A percentile compares a stretch with the other conserved stretches of the same genome.
phyloP scores from a whole-genome alignment of 2,797 vertebrate species.

The Gobio occitaniae region DNA sequence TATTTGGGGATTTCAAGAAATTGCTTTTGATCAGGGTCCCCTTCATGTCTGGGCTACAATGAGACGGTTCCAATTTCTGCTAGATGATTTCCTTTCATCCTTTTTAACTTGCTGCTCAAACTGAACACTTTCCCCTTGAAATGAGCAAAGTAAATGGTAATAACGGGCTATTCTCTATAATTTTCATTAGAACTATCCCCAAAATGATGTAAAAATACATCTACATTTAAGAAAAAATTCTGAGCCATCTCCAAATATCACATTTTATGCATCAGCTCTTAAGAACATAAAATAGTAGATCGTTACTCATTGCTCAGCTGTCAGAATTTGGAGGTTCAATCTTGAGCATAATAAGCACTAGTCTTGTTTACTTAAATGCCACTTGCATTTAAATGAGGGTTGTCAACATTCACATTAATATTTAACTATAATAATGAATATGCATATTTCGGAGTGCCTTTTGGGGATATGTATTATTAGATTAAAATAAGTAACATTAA shows the following conservation, averaged over 20 bases:
- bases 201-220: not conserved
- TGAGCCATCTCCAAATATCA: not conserved
- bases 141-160: not conserved
- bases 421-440: slow-evolving; percentile 10
- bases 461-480: slow-evolving; percentile 7
- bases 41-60: slow-evolving; percentile 22
- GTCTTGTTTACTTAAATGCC: not conserved
- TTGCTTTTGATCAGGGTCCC: slow-evolving; percentile 10
- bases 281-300: not conserved
- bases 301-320: not conserved
- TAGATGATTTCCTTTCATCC: slow-evolving; percentile 27
- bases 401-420: slow-evolving; percentile 8
- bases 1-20: slow-evolving; percentile 23
- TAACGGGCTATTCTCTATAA: not conserved
- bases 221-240: not conserved
- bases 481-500: slow-evolving; percentile 14
- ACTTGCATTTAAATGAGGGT: slow-evolving; percentile 9
- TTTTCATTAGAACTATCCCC: not conserved
- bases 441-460: not conserved
- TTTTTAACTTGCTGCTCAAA: not conserved
- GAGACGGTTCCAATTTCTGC: not conserved
- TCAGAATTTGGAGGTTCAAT: not conserved
- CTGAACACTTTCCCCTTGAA: slow-evolving; percentile 1
- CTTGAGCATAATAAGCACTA: slow-evolving; percentile 11
- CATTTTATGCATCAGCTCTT: slow-evolving; percentile 3